phyloP scores from a whole-genome alignment of 2,888 invertebrate genomes.

The Dasysyrphus tricinctus region DNA sequence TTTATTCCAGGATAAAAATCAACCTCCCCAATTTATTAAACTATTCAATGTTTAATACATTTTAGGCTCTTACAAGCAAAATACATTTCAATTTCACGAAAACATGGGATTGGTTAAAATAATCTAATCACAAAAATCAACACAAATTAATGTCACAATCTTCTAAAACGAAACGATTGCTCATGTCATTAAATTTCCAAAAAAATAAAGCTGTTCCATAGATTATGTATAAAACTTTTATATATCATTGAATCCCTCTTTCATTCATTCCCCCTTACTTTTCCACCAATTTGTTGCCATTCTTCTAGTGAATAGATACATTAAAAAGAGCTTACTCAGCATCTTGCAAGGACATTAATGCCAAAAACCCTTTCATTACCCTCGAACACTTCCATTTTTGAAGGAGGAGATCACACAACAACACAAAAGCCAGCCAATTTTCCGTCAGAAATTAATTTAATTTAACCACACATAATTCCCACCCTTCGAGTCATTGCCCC shows the following conservation, averaged over 20 bases:
- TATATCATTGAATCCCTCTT: not conserved
- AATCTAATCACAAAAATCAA: not conserved
- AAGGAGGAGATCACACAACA: conserved; percentile 2
- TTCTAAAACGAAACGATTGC: not conserved
- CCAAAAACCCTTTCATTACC: conserved; percentile 31
- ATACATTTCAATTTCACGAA: no score
- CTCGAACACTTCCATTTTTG: conserved; percentile 20
- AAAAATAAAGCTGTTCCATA: conserved; percentile 16
- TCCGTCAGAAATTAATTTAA: conserved; percentile 70
- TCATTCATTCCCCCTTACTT: not conserved
- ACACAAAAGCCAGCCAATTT: conserved; percentile 56
- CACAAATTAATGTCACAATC: conserved; percentile 12
- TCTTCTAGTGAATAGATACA: conserved; percentile 35
- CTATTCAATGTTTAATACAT: no score
- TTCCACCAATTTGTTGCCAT: conserved; percentile 19
- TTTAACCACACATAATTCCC: conserved; percentile 40
- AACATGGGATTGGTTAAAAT: not conserved
- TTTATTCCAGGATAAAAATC: no score
- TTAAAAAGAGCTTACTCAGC: conserved; percentile 63
- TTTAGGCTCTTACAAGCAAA: no score
- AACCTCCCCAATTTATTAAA: no score
- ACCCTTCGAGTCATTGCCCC: not conserved
- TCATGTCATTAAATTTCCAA: not conserved
- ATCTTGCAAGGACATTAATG: conserved; percentile 63
- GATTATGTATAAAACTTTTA: conserved; percentile 18